Percentiles rank a stretch among this genome's conserved stretches.
These are phyloP conservation scores for Tanypteryx hageni DNA, from an alignment of 2,888 invertebrate species.

Conservation along the genomic window DNA sequence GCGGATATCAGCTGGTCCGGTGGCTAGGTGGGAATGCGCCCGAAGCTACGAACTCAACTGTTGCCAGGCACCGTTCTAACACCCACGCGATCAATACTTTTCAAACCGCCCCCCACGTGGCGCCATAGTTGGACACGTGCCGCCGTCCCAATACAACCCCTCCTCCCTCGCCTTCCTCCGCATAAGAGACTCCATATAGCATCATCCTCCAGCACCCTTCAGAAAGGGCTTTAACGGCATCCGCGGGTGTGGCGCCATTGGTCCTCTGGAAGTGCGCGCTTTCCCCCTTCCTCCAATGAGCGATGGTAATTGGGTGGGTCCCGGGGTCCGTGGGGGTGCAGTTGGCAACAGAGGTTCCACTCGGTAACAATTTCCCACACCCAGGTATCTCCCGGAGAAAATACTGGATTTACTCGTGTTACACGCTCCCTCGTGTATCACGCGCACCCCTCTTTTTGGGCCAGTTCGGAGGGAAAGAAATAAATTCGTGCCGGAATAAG, in stretches of 20 bases:
- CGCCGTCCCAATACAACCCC: constrained; percentile 37
- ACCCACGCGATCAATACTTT: constrained; percentile 61
- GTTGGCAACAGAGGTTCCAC: not conserved
- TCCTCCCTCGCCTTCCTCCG: not conserved
- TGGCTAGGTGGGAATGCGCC: not conserved
- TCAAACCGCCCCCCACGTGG: constrained; percentile 34
- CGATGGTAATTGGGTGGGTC: not conserved
- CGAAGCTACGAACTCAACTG: constrained; percentile 28
- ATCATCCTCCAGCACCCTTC: constrained; percentile 8
- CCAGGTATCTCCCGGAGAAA: not conserved
- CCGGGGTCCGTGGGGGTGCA: not conserved
- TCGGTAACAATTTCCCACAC: not conserved
- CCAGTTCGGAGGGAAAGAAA: too few relatives aligned
- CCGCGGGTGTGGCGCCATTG: constrained; percentile 19
- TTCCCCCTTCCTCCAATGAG: not conserved
- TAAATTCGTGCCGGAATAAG: too few relatives aligned
- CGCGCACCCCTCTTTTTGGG: too few relatives aligned
- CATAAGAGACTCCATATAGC: not conserved
- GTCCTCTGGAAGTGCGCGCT: not conserved
- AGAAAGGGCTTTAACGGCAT: not conserved
- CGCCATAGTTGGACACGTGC: constrained; percentile 55
- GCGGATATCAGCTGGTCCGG: constrained; percentile 43
- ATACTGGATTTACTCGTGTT: not conserved
- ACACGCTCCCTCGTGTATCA: not conserved
- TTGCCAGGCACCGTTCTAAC: constrained; percentile 48